A percentile compares a stretch with the other conserved stretches of the same genome.
These are phyloP conservation scores for Euplexia lucipara DNA, from an alignment of 2,888 invertebrate genomes.

Conservation along the genomic window DNA sequence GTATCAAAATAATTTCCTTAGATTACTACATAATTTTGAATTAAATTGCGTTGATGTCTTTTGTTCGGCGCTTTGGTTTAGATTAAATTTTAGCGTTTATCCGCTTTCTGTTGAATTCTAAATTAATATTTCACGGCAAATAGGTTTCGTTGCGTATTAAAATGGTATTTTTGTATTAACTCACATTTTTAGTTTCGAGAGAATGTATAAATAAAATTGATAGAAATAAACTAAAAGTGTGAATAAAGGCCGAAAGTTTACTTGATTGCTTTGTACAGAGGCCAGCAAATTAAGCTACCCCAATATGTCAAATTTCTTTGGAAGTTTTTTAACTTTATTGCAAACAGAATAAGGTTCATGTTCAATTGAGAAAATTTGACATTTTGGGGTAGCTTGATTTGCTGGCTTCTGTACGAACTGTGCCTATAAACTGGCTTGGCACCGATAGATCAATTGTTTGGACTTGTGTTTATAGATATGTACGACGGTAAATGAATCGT, in stretches of 20 bases:
- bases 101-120: constrained; percentile 11
- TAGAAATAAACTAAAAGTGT: constrained; percentile 12
- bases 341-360: too few species aligned
- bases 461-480: neutral
- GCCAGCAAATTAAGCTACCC: too few species aligned
- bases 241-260: constrained; percentile 14
- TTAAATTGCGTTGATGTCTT: constrained; percentile 70
- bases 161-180: constrained; percentile 6
- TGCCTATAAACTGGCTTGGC: constrained; percentile 1
- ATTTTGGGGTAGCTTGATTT: too few species aligned
- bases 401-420: too few species aligned
- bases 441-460: constrained; percentile 3
- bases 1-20: constrained; percentile 34
- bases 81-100: constrained; percentile 29
- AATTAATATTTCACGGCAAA: constrained; percentile 25
- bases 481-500: neutral
- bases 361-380: too few species aligned
- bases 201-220: constrained; percentile 12
- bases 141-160: constrained; percentile 20
- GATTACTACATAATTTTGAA: constrained; percentile 26
- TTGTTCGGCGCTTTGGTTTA: constrained; percentile 57
- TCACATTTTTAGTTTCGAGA: neutral
- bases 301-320: too few species aligned
- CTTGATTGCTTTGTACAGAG: constrained; percentile 12
- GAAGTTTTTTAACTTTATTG: too few species aligned